Conservation (phyloP, 2,113 vertebrate species). For the Sus scrofa region DNA sequence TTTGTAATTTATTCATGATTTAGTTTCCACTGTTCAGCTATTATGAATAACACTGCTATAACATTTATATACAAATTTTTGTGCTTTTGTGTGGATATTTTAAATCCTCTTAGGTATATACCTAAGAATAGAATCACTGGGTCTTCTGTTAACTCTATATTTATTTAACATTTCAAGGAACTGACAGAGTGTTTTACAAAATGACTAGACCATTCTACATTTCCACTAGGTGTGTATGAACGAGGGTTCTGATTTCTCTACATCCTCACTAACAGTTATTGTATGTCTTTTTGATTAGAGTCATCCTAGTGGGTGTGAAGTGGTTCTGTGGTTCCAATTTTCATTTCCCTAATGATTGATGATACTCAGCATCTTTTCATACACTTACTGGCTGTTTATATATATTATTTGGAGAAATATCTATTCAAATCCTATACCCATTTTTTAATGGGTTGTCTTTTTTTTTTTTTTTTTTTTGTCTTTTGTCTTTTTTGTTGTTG, state of each 20-base stretch:
- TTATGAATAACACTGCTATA: background rate
- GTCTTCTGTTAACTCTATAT: background rate
- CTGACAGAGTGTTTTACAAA: background rate
- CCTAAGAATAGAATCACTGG: background rate
- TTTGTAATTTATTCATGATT: background rate
- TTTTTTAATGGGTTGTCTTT: background rate
- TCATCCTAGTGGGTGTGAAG: background rate
- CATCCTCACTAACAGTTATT: background rate
- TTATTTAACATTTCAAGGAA: background rate
- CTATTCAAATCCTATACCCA: background rate
- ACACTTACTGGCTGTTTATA: background rate
- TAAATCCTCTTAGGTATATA: background rate
- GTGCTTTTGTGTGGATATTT: background rate
- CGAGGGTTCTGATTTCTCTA: background rate
- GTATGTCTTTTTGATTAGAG: background rate
- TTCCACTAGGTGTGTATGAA: background rate
- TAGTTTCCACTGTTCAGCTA: background rate
- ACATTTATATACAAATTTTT: background rate
- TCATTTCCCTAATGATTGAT: background rate
- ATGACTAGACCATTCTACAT: background rate
- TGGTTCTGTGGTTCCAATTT: background rate
- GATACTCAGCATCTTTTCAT: background rate
- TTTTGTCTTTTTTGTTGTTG: too few species aligned
- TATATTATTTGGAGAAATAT: background rate
- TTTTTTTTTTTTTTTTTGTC: conserved; percentile 48